These are phyloP conservation scores for Chrysolina haemoptera DNA, from an alignment of 2,888 invertebrate species.

Conservation along the genomic window DNA sequence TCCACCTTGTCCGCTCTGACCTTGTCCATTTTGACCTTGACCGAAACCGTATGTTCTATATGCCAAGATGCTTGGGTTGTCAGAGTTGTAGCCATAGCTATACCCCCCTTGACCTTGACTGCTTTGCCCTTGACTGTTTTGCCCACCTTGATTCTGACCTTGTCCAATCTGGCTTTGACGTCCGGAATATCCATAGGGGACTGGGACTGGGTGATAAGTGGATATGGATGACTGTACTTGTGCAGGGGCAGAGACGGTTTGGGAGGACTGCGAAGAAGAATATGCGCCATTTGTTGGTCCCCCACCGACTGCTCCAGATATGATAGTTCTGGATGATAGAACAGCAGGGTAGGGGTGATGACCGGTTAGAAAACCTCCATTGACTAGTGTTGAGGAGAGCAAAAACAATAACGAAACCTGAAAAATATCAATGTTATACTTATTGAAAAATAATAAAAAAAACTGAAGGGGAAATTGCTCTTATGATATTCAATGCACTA, in stretches of 20 bases:
- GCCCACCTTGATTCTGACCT: slow-evolving; percentile 10
- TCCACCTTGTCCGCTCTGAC: slow-evolving; percentile 13
- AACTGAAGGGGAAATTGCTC: too few species aligned
- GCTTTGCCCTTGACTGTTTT: background rate
- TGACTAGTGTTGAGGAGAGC: slow-evolving; percentile 30
- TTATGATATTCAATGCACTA: too few species aligned
- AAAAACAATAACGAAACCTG: slow-evolving; percentile 32
- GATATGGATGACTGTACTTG: slow-evolving; percentile 40
- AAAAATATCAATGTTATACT: background rate
- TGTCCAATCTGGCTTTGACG: slow-evolving; percentile 20
- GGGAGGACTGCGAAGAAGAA: slow-evolving; percentile 44
- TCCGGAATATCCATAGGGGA: slow-evolving; percentile 26
- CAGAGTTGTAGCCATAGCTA: slow-evolving; percentile 22
- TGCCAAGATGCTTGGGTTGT: slow-evolving; percentile 29
- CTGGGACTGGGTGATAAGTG: slow-evolving; percentile 31
- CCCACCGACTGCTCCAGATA: slow-evolving; percentile 39
- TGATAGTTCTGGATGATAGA: slow-evolving; percentile 35
- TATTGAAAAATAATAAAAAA: too few species aligned
- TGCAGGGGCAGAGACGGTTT: slow-evolving; percentile 41
- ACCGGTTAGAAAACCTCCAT: slow-evolving; percentile 39
- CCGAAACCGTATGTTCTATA: slow-evolving; percentile 28
- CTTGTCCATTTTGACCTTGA: slow-evolving; percentile 19
- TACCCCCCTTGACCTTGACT: slow-evolving; percentile 22
- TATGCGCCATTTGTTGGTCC: slow-evolving; percentile 40
- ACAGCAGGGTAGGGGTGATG: slow-evolving; percentile 38